Conservation (phyloP, 1,140 invertebrate genomes). For the Polyergus mexicanus region DNA sequence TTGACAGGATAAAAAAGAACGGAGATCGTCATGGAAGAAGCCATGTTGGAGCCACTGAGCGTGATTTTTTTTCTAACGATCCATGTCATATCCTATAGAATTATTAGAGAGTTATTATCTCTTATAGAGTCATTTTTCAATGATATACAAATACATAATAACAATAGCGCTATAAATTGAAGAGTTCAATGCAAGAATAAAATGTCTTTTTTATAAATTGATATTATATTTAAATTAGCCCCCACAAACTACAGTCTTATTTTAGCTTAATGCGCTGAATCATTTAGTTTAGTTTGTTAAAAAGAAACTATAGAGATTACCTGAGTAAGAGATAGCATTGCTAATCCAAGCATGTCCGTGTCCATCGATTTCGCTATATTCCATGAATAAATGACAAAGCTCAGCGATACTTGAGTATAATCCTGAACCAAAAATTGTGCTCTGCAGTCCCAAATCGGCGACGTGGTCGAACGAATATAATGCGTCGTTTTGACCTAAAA, state of each 20-base stretch:
- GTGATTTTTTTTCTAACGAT: constrained; percentile 79
- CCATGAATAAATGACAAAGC: constrained; percentile 85
- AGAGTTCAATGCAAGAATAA: not conserved
- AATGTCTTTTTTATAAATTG: not conserved
- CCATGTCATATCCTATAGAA: constrained; percentile 79
- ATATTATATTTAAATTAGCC: not conserved
- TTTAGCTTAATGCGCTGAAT: not conserved
- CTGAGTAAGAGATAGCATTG: constrained; percentile 81
- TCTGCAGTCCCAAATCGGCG: constrained; percentile 87
- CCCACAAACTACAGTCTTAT: not conserved
- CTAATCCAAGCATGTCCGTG: constrained; percentile 83
- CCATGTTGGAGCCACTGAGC: constrained; percentile 77
- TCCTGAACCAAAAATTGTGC: constrained; percentile 88
- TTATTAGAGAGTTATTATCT: no score
- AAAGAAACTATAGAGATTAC: constrained; percentile 65
- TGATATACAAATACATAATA: not conserved
- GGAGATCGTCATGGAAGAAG: constrained; percentile 86
- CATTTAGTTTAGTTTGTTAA: constrained; percentile 11
- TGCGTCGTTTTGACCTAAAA: constrained; percentile 87
- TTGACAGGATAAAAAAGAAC: constrained; percentile 86
- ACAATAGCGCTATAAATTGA: not conserved
- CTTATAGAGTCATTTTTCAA: no score
- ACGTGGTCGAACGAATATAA: constrained; percentile 85
- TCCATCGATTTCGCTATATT: constrained; percentile 83
- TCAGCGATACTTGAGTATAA: constrained; percentile 85